Conservation (phyloP, 1,140 invertebrate genomes). For the Sinella curviseta region DNA sequence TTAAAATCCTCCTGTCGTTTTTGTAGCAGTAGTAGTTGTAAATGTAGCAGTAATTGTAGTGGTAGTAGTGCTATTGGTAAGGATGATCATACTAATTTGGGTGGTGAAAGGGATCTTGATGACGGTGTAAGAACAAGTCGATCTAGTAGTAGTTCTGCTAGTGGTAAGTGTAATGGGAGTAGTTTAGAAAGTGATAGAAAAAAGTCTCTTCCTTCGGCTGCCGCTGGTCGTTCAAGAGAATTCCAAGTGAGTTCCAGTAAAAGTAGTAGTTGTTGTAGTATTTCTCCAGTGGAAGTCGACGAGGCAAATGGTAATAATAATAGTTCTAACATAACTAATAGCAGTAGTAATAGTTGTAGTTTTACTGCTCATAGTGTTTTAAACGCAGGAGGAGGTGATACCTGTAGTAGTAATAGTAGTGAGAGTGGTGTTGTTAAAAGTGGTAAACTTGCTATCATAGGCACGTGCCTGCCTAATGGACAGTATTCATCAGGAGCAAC, state of each 20-base stretch:
- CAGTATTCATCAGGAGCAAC: constrained; percentile 31
- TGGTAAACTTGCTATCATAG: constrained; percentile 28
- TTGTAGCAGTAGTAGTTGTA: neutral
- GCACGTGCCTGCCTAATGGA: constrained; percentile 38
- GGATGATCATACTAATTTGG: neutral
- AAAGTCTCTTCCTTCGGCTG: no score
- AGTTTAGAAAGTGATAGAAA: no score
- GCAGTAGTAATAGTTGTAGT: neutral
- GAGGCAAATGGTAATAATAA: neutral
- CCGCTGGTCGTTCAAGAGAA: no score
- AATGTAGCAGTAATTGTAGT: neutral
- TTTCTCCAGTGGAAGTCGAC: neutral
- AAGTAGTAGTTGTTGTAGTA: no score
- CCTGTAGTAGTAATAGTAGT: neutral
- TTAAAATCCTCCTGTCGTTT: neutral
- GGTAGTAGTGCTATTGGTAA: neutral
- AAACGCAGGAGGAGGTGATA: neutral
- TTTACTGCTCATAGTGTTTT: neutral
- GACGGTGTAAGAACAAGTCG: no score
- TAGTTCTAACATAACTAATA: neutral
- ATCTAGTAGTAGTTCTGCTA: no score
- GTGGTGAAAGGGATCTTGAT: no score
- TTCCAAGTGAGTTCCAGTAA: no score
- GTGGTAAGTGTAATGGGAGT: no score
- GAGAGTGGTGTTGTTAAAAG: constrained; percentile 12